Evolutionary conservation across 1,140 invertebrate species (phyloP).

Genomic region (Eupristina koningsbergeri): DNA sequence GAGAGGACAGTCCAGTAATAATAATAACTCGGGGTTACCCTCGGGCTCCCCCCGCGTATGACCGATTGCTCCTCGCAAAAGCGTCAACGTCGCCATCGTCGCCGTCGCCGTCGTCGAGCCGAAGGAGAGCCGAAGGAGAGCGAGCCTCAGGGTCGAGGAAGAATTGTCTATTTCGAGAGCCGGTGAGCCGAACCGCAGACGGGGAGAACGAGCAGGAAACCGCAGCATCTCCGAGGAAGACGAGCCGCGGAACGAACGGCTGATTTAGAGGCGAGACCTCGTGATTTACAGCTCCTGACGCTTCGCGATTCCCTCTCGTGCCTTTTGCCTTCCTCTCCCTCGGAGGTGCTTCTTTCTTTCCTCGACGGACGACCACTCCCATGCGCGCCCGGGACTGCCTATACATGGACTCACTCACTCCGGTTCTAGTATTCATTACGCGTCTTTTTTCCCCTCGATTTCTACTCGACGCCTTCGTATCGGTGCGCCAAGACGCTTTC

Average conservation of each 20-base stretch:
- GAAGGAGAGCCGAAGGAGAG: neutral
- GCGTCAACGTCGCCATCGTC: neutral
- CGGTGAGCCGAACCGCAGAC: neutral
- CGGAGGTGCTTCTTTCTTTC: neutral
- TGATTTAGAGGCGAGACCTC: conserved; percentile 40
- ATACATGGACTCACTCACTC: neutral
- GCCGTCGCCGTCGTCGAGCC: too few species aligned
- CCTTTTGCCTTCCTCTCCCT: neutral
- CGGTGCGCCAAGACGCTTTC: neutral
- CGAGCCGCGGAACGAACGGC: conserved; percentile 8
- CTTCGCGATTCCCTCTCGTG: neutral
- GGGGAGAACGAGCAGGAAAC: neutral
- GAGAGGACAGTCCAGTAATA: neutral
- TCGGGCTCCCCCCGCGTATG: neutral
- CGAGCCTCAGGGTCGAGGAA: neutral
- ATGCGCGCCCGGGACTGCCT: neutral
- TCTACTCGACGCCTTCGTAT: neutral
- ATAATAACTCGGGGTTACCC: too few species aligned
- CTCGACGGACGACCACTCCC: conserved; percentile 14
- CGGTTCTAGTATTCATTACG: conserved; percentile 12
- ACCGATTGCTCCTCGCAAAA: neutral
- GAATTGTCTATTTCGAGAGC: conserved; percentile 1
- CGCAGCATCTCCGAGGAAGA: neutral
- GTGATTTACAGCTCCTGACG: conserved; percentile 37
- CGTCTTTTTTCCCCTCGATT: neutral